Percentiles rank a stretch among this genome's conserved stretches.
phyloP scores from a whole-genome alignment of 2,113 vertebrate species.

The Coracopsis vasa region DNA sequence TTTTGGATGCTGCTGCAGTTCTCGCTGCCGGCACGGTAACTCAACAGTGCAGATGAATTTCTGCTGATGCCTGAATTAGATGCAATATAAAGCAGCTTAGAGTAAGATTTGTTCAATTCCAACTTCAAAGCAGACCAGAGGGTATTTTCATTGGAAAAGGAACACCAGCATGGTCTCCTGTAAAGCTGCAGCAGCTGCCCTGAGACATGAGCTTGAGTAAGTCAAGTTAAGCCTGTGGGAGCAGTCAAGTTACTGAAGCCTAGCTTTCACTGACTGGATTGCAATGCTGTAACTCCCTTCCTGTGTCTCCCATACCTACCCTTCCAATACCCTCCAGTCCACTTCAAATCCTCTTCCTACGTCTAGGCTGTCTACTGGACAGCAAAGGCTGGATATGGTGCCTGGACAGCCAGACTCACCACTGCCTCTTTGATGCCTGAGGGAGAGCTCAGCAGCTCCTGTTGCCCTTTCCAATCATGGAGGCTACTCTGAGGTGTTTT shows the following conservation, averaged over 20 bases:
- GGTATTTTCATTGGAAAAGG: neutral
- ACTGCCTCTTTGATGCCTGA: neutral
- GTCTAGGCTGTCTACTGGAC: neutral
- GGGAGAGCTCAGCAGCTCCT: neutral
- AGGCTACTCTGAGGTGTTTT: neutral
- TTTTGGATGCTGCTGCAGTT: neutral
- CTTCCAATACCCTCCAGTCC: neutral
- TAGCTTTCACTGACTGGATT: neutral
- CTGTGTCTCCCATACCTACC: neutral
- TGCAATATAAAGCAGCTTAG: neutral
- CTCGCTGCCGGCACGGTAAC: neutral
- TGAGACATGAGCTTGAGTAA: neutral
- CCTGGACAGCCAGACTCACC: neutral
- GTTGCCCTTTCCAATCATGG: neutral
- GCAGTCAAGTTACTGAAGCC: neutral
- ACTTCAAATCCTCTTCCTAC: neutral
- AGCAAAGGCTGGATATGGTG: neutral
- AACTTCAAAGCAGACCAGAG: neutral
- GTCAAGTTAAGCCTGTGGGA: neutral
- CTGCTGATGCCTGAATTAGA: neutral
- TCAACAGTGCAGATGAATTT: neutral
- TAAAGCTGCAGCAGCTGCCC: neutral
- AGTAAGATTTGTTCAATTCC: neutral
- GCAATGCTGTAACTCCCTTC: neutral
- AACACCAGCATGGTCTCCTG: neutral